These are phyloP conservation scores for Agonum fuliginosum DNA, from an alignment of 2,888 invertebrate genomes.

Conservation along the genomic window DNA sequence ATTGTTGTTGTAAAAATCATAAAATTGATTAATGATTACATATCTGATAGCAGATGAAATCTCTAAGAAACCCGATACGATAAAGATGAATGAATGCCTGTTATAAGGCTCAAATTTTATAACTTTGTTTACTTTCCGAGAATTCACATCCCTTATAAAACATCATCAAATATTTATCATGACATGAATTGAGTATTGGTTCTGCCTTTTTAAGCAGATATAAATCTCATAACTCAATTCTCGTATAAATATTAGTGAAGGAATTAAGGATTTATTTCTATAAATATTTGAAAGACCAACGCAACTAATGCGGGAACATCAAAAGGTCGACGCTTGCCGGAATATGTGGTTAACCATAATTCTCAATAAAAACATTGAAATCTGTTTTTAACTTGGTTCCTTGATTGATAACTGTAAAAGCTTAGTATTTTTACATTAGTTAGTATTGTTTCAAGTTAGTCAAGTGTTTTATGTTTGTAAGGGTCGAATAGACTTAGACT, in stretches of 20 bases:
- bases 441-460: too few relatives aligned
- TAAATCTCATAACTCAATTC: constrained; percentile 20
- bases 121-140: constrained; percentile 16
- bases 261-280: background rate
- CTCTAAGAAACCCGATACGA: background rate
- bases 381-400: constrained; percentile 14
- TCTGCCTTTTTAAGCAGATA: background rate
- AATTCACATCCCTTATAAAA: constrained; percentile 10
- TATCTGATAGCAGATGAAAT: constrained; percentile 4
- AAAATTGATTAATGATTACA: background rate
- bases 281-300: constrained; percentile 1
- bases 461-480: too few relatives aligned
- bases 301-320: background rate
- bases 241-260: constrained; percentile 28
- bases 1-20: too few relatives aligned
- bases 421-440: too few relatives aligned
- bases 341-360: constrained; percentile 35
- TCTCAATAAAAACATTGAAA: constrained; percentile 6
- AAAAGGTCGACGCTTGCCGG: background rate
- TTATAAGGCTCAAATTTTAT: constrained; percentile 20
- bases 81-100: constrained; percentile 16
- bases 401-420: constrained; percentile 6
- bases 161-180: constrained; percentile 23
- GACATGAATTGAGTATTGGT: background rate
- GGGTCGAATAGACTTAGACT: too few relatives aligned